These are phyloP conservation scores for Elegia similella DNA, from an alignment of 2,888 invertebrate species.

Conservation along the genomic window DNA sequence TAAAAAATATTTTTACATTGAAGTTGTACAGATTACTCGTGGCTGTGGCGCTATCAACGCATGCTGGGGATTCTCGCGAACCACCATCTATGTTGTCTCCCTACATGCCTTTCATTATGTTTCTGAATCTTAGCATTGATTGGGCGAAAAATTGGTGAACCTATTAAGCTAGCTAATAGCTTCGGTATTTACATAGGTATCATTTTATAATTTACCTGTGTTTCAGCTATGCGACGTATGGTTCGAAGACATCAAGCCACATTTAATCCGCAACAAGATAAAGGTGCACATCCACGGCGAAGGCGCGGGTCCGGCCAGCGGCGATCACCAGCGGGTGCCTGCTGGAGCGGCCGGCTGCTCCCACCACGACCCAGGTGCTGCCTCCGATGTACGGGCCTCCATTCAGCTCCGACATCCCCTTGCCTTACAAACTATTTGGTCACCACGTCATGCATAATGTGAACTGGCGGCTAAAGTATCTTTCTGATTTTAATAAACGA, in stretches of 20 bases:
- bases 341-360: conserved; percentile 44
- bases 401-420: conserved; percentile 35
- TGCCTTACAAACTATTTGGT: conserved; percentile 2
- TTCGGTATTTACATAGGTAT: too few species aligned
- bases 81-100: too few species aligned
- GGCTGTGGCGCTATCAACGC: too few species aligned
- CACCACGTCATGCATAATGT: background rate
- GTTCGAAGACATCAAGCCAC: conserved; percentile 74
- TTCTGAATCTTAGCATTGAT: too few species aligned
- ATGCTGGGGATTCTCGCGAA: too few species aligned
- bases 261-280: conserved; percentile 65
- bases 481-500: background rate
- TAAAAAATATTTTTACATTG: too few species aligned
- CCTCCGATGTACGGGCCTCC: conserved; percentile 63
- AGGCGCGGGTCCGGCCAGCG: conserved; percentile 34
- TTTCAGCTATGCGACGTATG: conserved; percentile 73
- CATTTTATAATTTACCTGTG: too few species aligned
- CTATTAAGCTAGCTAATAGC: too few species aligned
- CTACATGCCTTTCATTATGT: too few species aligned
- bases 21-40: too few species aligned
- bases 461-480: background rate
- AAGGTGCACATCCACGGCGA: conserved; percentile 60
- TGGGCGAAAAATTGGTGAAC: too few species aligned
- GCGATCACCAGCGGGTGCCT: conserved; percentile 38
- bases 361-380: conserved; percentile 74